Evolutionary conservation across 2,888 invertebrate genomes (phyloP).

Genomic region (Microctonus aethiopoides): DNA sequence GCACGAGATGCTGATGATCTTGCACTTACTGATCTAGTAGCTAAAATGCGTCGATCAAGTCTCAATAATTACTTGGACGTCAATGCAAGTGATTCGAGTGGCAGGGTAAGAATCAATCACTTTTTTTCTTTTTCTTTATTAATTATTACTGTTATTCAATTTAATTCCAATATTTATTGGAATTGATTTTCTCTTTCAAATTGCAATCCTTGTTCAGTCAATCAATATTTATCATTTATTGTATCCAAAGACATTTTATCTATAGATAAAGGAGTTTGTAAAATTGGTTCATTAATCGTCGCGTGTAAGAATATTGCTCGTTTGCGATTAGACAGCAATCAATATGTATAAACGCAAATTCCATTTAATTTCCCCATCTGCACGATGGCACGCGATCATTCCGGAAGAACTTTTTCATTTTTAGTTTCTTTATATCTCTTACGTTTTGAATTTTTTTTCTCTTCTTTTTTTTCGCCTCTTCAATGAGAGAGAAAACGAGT

Average conservation of each 20-base stretch:
- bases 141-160: slow-evolving; percentile 4
- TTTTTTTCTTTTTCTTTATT: no score
- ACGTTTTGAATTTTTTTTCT: not conserved
- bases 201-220: not conserved
- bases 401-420: not conserved
- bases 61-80: slow-evolving; percentile 66
- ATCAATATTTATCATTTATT: not conserved
- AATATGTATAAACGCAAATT: slow-evolving; percentile 24
- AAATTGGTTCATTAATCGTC: slow-evolving; percentile 7
- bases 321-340: slow-evolving; percentile 10
- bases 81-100: slow-evolving; percentile 71
- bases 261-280: not conserved
- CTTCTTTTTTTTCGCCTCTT: not conserved
- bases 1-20: slow-evolving; percentile 70
- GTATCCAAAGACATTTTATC: not conserved
- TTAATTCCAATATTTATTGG: no score
- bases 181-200: no score
- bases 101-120: slow-evolving; percentile 70
- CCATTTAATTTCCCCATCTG: not conserved
- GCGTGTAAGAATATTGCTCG: not conserved
- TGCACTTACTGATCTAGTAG: slow-evolving; percentile 65
- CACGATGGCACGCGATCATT: not conserved
- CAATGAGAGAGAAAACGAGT: not conserved
- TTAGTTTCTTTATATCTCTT: not conserved
- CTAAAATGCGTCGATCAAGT: slow-evolving; percentile 62